Base-by-base conservation (phyloP, 1,140 invertebrate genomes). In the Drosophila insularis region DNA sequence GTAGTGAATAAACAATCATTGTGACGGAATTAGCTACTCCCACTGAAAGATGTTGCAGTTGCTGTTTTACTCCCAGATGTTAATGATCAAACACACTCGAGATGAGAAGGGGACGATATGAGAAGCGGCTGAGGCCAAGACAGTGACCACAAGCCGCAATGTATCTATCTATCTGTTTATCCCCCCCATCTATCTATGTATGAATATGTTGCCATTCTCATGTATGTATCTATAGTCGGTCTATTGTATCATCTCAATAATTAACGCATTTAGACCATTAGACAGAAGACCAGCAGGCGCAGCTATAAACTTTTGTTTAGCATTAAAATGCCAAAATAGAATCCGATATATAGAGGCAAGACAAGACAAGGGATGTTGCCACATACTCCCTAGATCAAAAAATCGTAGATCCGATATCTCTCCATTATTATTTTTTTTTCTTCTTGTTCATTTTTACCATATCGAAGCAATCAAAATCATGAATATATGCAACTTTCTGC, bases 181-280 rank as follows among this genome's bases (percentile, higher is more conserved):
- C 40, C 37, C 37, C 23, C 65, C 27, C 27, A 62, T 74, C 72
- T 32, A 55, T 59, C 46, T 68, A 59, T 8, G 10, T 63, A 5
- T 6, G 1, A 1, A 17, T 63, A 32, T 71, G 40, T 75, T 37
- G n/a, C 23, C 27, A 65, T 27, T 27, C 27, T 27, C 27, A n/a
- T 27, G 6, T 27, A 27, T 11, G 46, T 37, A 61, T 68, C 54
- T 65, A 39, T 59, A 32, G 68, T 63, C 19, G 60, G 46, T 11
- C 63, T 14, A 65, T 71, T 68, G 71, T 78, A 71, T 73, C 72
- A 77, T 75, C 71, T 63, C 62, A 71, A 71, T 81, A 74, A 85
- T 85, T 74, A 86, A 85, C 78, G 81, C 78, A 85, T 86, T 86
- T 71, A 58, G 68, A 81, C 71, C 71, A 78, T 86, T 69, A 63